These are phyloP conservation scores for Blennius ocellaris DNA, from an alignment of 2,113 vertebrate genomes.

Conservation along the genomic window DNA sequence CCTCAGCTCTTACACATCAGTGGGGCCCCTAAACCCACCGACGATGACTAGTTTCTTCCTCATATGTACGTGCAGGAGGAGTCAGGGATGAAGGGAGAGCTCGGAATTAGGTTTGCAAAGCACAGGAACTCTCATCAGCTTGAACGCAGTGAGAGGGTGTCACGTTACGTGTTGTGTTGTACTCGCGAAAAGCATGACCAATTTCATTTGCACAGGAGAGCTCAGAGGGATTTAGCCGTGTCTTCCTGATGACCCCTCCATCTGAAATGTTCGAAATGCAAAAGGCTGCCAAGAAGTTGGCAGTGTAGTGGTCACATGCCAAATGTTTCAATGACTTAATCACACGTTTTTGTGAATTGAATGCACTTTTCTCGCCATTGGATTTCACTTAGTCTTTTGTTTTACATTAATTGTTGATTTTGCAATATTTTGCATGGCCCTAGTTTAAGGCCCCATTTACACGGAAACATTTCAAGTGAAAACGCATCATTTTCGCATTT, in stretches of 20 bases:
- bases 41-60: slow-evolving; percentile 69
- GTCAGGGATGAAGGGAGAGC: slow-evolving; percentile 32
- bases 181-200: slow-evolving; percentile 64
- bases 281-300: slow-evolving; percentile 6
- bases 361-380: no score
- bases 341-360: no score
- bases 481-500: no score
- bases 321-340: no score
- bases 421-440: no score
- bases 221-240: slow-evolving; percentile 48
- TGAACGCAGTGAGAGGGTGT: slow-evolving; percentile 35
- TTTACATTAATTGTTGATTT: no score
- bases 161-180: slow-evolving; percentile 57
- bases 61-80: slow-evolving; percentile 40
- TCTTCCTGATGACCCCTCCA: slow-evolving; percentile 76
- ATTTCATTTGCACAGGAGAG: slow-evolving; percentile 69
- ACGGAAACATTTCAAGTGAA: no score
- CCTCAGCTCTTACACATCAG: slow-evolving; percentile 66
- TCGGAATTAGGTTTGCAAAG: slow-evolving; percentile 36
- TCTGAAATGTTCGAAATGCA: slow-evolving; percentile 75
- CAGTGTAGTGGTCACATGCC: no score
- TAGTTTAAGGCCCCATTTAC: no score
- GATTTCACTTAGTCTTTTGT: no score
- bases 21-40: slow-evolving; percentile 45
- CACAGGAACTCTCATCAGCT: slow-evolving; percentile 39